Evolutionary conservation across 2,888 invertebrate genomes (phyloP), one percentile per base, ranked within the genome.

Genomic region (Anoplius nigerrimus): DNA sequence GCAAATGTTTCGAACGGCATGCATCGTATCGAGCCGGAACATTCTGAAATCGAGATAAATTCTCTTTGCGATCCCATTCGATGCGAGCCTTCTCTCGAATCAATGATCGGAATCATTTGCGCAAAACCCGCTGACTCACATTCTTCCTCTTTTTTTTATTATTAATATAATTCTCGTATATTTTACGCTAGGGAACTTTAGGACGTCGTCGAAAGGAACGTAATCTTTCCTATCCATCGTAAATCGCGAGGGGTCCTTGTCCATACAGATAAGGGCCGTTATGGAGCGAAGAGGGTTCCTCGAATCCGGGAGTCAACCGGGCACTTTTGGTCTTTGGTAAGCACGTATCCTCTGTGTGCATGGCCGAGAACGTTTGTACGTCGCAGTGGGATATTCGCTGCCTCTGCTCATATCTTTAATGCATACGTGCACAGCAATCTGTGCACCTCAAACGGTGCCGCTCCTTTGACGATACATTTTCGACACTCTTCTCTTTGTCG

Each of bases 191-290:
- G n/a, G 11, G 21, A 46, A 20, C 22, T 51, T 34, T 20, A 21
- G 27, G 22, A 60, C 42, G 54, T 60, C 18, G 63, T 45, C 24
- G n/a, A 24, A 46, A 20, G 24, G 55, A 61, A 63, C 46, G 62
- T 54, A 45, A 54, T 53, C 57, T 51, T 18, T 61, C 22, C 21
- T 43, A 64, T 24, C 51, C 66, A 34, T 42, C 56, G 34, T 58
- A 67, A 71, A 76, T 76, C 76, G 55, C 24, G 22, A 34, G 15
- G 21, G n/a, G 51, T 48, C 55, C 71, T 63, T 59, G 51, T 34
- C 48, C 62, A 13, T 27, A 43, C 43, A 62, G 69, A 75, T 76
- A 76, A 76, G 67, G 56, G 22, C 20, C 48, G 27, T 6, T 46
- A 18, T 43, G 5, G 54, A 67, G 54, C 54, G 55, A 61, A 55